These are phyloP conservation scores for Taxidea taxus DNA, from an alignment of 2,113 vertebrate genomes.

Conservation along the genomic window DNA sequence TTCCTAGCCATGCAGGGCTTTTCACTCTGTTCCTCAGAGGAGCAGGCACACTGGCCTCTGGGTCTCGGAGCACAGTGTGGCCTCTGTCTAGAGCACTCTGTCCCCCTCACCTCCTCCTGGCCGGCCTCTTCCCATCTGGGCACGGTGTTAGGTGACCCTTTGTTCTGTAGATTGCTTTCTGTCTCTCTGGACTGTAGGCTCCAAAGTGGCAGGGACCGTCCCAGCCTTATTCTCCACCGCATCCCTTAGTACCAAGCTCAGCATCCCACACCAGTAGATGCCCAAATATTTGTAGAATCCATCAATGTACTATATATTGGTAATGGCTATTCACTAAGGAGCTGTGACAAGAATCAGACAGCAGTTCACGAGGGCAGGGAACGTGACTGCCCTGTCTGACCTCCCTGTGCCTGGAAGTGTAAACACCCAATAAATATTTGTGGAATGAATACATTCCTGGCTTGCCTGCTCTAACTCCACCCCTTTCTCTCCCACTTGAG, in stretches of 20 bases:
- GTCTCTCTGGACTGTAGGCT: not conserved
- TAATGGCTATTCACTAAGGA: not conserved
- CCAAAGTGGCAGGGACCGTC: rapidly evolving
- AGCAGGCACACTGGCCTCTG: not conserved
- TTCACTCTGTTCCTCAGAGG: not conserved
- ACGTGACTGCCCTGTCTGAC: not conserved
- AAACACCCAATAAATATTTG: constrained; percentile 37
- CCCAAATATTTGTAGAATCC: not conserved
- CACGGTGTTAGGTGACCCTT: not conserved
- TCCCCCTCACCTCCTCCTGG: not conserved
- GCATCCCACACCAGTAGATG: not conserved
- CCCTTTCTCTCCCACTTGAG: constrained; percentile 19
- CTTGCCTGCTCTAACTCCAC: not conserved
- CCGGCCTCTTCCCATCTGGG: not conserved
- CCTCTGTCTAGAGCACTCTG: not conserved
- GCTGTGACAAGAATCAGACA: not conserved
- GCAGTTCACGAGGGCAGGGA: not conserved
- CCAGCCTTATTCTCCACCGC: not conserved
- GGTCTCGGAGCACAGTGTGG: rapidly evolving
- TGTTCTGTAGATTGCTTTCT: not conserved
- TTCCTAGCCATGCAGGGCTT: not conserved
- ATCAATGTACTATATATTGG: not conserved
- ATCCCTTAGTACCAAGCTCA: not conserved
- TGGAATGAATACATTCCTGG: constrained; percentile 46
- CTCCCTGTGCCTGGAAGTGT: not conserved